phyloP scores from a whole-genome alignment of 2,888 invertebrate species.

The Pelosia muscerda region DNA sequence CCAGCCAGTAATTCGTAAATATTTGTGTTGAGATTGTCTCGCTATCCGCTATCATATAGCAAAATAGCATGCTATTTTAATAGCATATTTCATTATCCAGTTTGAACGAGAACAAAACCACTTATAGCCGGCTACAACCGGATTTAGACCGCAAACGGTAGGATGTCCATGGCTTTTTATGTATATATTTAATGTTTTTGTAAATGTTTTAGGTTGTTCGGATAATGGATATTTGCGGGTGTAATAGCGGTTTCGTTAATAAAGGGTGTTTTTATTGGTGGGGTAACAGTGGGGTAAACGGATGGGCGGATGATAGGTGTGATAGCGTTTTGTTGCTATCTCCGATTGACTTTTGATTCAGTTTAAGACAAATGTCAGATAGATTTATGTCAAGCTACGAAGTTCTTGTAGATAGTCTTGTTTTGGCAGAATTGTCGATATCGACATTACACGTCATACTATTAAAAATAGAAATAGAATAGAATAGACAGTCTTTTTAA shows the following conservation, averaged over 20 bases:
- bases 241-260: slow-evolving; percentile 45
- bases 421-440: too few relatives aligned
- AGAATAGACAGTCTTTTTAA: too few relatives aligned
- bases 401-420: too few relatives aligned
- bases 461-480: too few relatives aligned
- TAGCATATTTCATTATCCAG: slow-evolving; percentile 13
- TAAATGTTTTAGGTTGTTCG: slow-evolving; percentile 47
- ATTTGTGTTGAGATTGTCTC: too few relatives aligned
- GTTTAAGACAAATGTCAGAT: neutral
- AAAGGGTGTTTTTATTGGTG: slow-evolving; percentile 29
- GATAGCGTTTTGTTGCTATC: neutral
- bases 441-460: too few relatives aligned
- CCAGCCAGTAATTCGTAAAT: too few relatives aligned
- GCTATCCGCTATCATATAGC: slow-evolving; percentile 3
- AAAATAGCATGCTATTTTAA: slow-evolving; percentile 16
- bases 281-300: slow-evolving; percentile 11
- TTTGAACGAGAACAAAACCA: slow-evolving; percentile 33
- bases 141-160: slow-evolving; percentile 50
- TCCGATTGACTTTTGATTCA: neutral
- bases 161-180: slow-evolving; percentile 61
- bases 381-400: too few relatives aligned
- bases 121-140: slow-evolving; percentile 67
- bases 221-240: slow-evolving; percentile 47
- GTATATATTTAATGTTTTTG: slow-evolving; percentile 48
- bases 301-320: slow-evolving; percentile 8